Evolutionary conservation across 2,797 vertebrate genomes (phyloP).

Genomic region (Spatula clypeata): DNA sequence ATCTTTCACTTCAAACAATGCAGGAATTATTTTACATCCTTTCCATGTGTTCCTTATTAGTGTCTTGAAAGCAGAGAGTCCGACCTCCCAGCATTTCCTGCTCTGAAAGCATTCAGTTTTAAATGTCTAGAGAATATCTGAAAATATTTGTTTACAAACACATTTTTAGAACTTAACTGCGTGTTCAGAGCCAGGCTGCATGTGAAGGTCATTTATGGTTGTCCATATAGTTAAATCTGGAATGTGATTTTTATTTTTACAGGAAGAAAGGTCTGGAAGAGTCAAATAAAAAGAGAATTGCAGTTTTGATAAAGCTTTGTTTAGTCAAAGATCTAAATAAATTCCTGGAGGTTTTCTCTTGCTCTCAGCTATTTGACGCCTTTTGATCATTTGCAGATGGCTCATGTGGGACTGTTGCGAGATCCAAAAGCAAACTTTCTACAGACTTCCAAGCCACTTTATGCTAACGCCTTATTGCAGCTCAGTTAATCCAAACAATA

Average conservation of each 20-base stretch:
- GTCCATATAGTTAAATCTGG: constrained; percentile 43
- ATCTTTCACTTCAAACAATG: constrained; percentile 44
- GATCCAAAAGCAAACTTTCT: constrained; percentile 54
- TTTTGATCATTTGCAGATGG: constrained; percentile 81
- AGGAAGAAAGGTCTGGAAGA: constrained; percentile 62
- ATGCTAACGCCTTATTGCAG: not conserved
- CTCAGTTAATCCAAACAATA: constrained; percentile 72
- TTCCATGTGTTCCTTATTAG: constrained; percentile 57
- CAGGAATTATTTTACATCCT: constrained; percentile 40
- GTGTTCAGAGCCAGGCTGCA: not conserved
- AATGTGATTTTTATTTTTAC: constrained; percentile 58
- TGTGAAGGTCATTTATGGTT: not conserved
- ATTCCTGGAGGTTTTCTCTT: constrained; percentile 56
- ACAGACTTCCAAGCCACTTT: constrained; percentile 33
- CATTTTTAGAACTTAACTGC: constrained; percentile 56
- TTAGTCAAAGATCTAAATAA: constrained; percentile 68
- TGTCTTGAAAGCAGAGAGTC: constrained; percentile 15
- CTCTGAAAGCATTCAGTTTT: constrained; percentile 25
- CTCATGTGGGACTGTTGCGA: constrained; percentile 30
- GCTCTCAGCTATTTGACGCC: constrained; percentile 47
- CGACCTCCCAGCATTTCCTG: constrained; percentile 52
- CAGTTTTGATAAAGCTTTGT: constrained; percentile 67
- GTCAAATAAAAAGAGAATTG: constrained; percentile 73
- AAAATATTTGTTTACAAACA: constrained; percentile 53
- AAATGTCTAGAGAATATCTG: constrained; percentile 25